These are phyloP conservation scores for Zeus faber DNA, from an alignment of 2,113 vertebrate genomes.

Conservation along the genomic window DNA sequence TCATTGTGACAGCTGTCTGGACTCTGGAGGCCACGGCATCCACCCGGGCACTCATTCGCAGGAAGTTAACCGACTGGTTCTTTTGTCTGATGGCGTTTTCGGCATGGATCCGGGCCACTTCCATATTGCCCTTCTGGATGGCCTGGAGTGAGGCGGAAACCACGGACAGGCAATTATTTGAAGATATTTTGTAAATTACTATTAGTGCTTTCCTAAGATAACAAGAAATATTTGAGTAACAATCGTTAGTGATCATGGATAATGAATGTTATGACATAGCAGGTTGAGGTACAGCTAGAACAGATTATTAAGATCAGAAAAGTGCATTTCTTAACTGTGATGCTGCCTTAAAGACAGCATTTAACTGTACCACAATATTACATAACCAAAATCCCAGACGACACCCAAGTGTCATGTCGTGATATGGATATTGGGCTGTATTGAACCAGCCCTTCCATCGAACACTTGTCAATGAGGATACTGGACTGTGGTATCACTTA, in stretches of 20 bases:
- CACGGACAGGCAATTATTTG: background rate
- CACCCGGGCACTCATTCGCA: conserved; percentile 96
- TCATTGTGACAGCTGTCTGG: conserved; percentile 96
- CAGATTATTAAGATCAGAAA: background rate
- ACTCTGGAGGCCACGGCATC: conserved; percentile 93
- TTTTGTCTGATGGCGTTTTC: conserved; percentile 98
- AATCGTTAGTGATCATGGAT: no score
- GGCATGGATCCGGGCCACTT: conserved; percentile 93
- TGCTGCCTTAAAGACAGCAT: no score
- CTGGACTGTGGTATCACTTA: conserved; percentile 48
- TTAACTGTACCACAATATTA: background rate
- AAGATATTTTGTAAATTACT: no score
- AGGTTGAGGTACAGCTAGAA: no score
- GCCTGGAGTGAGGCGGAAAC: conserved; percentile 68
- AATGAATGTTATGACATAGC: no score
- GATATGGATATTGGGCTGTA: no score
- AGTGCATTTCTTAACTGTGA: no score
- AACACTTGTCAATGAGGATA: background rate
- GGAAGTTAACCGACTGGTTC: conserved; percentile 93
- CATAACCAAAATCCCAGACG: background rate
- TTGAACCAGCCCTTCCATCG: no score
- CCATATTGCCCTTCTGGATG: conserved; percentile 95
- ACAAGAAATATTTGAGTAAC: no score
- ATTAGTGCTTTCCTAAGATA: no score
- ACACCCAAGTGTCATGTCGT: no score